phyloP scores from a whole-genome alignment of 1,140 invertebrate species.

The Homalodisca vitripennis region DNA sequence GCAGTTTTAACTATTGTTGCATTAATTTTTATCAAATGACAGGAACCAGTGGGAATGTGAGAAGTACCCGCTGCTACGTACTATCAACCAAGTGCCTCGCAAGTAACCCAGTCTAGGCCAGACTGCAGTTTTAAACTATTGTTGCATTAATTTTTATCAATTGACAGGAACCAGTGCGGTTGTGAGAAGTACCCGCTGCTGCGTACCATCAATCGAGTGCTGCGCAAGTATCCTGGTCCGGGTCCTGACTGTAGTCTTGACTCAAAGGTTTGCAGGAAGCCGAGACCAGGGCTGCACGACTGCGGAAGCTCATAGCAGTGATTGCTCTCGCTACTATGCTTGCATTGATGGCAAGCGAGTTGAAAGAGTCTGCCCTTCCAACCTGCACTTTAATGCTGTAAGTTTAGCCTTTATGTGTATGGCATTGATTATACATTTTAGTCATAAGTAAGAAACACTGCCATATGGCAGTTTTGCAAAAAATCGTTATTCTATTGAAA shows the following conservation, averaged over 20 bases:
- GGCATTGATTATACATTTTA: background rate
- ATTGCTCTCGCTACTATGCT: constrained; percentile 78
- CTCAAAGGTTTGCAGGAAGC: constrained; percentile 10
- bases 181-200: constrained; percentile 80
- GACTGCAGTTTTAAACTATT: too few species aligned
- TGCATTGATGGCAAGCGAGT: constrained; percentile 70
- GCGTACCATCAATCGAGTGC: constrained; percentile 71
- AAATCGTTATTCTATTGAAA: background rate
- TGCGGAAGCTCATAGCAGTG: constrained; percentile 51
- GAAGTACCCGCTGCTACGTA: constrained; percentile 73
- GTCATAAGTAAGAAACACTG: background rate
- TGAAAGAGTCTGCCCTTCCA: constrained; percentile 64
- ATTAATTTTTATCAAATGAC: too few species aligned
- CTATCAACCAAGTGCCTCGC: constrained; percentile 71
- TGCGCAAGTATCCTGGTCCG: constrained; percentile 58
- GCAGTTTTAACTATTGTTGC: constrained; percentile 39
- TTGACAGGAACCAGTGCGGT: constrained; percentile 57
- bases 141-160: too few species aligned
- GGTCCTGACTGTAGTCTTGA: constrained; percentile 44
- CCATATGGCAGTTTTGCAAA: background rate
- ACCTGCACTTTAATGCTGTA: constrained; percentile 72
- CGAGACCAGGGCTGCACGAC: constrained; percentile 12
- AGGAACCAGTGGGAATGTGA: constrained; percentile 68
- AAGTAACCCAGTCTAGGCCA: constrained; percentile 53
- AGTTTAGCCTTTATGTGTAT: constrained; percentile 17